Evolutionary conservation across 2,113 vertebrate genomes (phyloP).

Genomic region (Podilymbus podiceps): DNA sequence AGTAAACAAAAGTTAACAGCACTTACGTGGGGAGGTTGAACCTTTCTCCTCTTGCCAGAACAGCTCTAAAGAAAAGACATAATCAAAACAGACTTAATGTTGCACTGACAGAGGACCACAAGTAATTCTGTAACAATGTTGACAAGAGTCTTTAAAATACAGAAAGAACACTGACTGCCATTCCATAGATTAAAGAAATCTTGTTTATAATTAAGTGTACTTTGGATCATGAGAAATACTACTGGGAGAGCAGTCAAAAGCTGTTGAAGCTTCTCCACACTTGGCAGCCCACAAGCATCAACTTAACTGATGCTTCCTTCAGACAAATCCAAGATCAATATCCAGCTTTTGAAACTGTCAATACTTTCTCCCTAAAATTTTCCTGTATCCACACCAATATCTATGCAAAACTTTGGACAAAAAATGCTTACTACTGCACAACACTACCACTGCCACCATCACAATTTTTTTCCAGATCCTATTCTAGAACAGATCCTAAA

Average conservation of each 20-base stretch:
- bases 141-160: background rate
- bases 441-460: background rate
- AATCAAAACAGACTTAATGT: background rate
- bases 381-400: background rate
- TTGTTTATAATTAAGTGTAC: slow-evolving; percentile 1
- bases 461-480: background rate
- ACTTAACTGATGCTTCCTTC: slow-evolving; percentile 14
- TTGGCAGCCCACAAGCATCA: background rate
- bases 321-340: background rate
- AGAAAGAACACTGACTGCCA: background rate
- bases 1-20: slow-evolving; percentile 21
- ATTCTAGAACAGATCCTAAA: background rate
- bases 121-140: background rate
- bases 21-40: slow-evolving; percentile 84
- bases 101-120: background rate
- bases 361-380: background rate
- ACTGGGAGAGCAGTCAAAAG: slow-evolving; percentile 6
- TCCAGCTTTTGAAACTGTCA: background rate
- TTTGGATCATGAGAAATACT: slow-evolving; percentile 2
- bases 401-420: background rate
- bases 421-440: background rate
- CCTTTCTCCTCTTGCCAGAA: slow-evolving; percentile 88
- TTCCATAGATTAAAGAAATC: background rate
- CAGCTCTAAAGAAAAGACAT: slow-evolving; percentile 79
- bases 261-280: background rate